Percentiles rank a stretch among this genome's conserved stretches.
These are phyloP conservation scores for Tenthredo distinguenda DNA, from an alignment of 2,888 invertebrate genomes.

Conservation along the genomic window DNA sequence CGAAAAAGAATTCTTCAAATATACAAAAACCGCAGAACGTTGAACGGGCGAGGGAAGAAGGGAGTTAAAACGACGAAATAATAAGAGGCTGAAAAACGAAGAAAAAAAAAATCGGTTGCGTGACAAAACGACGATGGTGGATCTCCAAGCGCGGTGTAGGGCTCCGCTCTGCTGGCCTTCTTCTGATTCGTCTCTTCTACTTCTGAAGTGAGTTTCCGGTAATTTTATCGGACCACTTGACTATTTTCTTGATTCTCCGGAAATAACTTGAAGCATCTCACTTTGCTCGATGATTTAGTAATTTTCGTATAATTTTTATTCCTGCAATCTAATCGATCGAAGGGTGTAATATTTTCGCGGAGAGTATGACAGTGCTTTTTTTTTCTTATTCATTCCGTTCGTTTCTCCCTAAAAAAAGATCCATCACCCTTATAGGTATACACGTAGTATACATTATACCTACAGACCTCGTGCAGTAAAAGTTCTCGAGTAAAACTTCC, in stretches of 20 bases:
- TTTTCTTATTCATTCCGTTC: background rate
- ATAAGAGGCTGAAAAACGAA: background rate
- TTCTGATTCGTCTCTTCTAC: conserved; percentile 13
- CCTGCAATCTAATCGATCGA: background rate
- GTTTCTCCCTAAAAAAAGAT: background rate
- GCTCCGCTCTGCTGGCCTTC: conserved; percentile 66
- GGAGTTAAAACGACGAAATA: background rate
- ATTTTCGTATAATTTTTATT: background rate
- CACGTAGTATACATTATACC: background rate
- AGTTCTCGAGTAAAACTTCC: conserved; percentile 23
- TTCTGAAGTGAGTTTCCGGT: conserved; percentile 32
- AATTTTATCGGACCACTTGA: background rate
- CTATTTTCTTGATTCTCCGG: background rate
- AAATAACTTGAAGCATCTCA: background rate
- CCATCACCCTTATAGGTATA: background rate
- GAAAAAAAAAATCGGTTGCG: background rate
- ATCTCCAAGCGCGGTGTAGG: conserved; percentile 68
- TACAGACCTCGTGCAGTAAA: background rate
- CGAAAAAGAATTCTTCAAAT: background rate
- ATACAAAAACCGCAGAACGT: background rate
- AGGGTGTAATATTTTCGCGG: background rate
- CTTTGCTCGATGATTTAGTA: background rate
- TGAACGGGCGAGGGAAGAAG: background rate
- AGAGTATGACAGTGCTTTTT: background rate
- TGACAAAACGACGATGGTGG: conserved; percentile 59